phyloP scores from a whole-genome alignment of 1,140 invertebrate genomes.

The Neodiprion virginianus region DNA sequence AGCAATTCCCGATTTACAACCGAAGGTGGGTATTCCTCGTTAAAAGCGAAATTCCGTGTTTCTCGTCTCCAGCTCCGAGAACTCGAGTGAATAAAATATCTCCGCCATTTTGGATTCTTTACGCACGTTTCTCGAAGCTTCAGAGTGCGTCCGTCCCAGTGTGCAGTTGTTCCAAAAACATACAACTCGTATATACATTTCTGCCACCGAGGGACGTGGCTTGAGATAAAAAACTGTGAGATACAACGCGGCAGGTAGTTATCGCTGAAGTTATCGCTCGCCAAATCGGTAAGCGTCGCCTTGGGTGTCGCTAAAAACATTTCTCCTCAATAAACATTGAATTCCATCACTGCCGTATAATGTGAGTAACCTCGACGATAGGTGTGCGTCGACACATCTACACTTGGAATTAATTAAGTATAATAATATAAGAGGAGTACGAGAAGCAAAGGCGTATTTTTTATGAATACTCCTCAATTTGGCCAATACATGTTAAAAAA shows the following conservation, averaged over 20 bases:
- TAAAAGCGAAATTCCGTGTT: not conserved
- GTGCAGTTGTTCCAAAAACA: too few relatives aligned
- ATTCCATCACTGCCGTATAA: not conserved
- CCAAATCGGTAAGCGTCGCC: not conserved
- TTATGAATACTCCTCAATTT: too few relatives aligned
- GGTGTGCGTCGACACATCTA: too few relatives aligned
- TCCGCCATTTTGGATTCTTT: conserved; percentile 1
- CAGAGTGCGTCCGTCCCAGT: too few relatives aligned
- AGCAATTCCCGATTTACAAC: too few relatives aligned
- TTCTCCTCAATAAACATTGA: not conserved
- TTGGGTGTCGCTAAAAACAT: not conserved
- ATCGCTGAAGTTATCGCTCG: not conserved
- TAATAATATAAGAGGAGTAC: too few relatives aligned
- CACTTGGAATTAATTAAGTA: too few relatives aligned
- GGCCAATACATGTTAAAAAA: not conserved
- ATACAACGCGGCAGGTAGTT: not conserved
- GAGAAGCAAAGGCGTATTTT: too few relatives aligned
- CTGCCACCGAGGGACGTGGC: not conserved
- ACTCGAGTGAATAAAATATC: not conserved
- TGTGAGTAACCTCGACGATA: too few relatives aligned
- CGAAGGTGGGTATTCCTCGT: too few relatives aligned
- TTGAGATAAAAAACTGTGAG: not conserved
- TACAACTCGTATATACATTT: too few relatives aligned
- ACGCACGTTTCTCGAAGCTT: not conserved
- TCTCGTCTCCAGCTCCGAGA: not conserved